phyloP scores from a whole-genome alignment of 2,888 invertebrate species.

The Tipula lateralis region DNA sequence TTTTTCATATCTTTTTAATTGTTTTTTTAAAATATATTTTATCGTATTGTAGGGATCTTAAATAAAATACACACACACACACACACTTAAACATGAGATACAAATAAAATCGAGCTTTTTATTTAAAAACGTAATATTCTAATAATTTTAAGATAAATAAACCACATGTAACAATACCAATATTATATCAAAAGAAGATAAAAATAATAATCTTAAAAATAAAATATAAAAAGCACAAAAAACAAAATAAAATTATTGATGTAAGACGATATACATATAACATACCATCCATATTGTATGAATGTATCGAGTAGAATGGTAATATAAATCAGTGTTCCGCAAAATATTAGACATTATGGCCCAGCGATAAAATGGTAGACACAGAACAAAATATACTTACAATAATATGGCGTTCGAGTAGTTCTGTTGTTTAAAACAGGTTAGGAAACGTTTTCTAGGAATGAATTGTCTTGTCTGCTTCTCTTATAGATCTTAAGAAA shows the following conservation, averaged over 20 bases:
- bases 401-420: no score
- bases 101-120: neutral
- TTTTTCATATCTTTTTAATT: neutral
- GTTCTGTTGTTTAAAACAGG: no score
- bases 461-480: no score
- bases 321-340: neutral
- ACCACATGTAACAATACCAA: neutral
- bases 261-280: neutral
- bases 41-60: neutral
- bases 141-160: neutral
- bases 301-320: neutral
- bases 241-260: neutral
- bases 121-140: neutral
- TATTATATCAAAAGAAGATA: neutral
- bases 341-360: neutral
- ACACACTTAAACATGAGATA: neutral
- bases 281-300: neutral
- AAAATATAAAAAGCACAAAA: neutral
- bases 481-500: no score
- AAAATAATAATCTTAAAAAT: neutral
- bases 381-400: no score
- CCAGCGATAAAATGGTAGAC: no score
- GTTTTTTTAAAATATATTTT: neutral
- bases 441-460: no score
- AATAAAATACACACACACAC: neutral